Evolutionary conservation across 2,888 invertebrate genomes (phyloP), one percentile per base, ranked within the genome.

Genomic region (Euproctis similis): DNA sequence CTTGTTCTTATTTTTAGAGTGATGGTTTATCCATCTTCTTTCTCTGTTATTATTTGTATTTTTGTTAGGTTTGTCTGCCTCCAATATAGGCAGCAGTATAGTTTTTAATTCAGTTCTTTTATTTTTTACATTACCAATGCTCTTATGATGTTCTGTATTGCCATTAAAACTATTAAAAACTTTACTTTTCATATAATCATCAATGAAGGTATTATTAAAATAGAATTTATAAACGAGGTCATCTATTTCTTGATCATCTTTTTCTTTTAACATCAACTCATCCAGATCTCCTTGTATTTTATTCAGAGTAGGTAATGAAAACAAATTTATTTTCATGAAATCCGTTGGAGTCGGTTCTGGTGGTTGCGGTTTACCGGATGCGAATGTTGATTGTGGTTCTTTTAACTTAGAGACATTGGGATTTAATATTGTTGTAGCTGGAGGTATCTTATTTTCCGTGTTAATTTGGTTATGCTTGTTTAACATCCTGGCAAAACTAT

Each of bases 141-240:
- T 34, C 3, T 46, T 47, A 3, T 47, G 34, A 8, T 45, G 55
- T 0, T 61, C 60, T 1, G 49, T 34, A 2, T 43, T 36, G 0
- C 50, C 39, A 6, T 62, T 40, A 5, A 68, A 57, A 6, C 58
- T 58, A 0, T 63, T 48, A 2, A 81, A 24, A 11, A 80, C 47
- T 36, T 77, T 72, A 10, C 46, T 72, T 34, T 62, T 78, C 64
- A 82, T 77, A 2, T 80, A 23, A 13, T 54, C 69, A 26, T 82
- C 80, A 10, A 82, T 75, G 9, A 75, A 77, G 0, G 82, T 81
- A 17, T 84, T 82, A 31, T 84, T 82, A 16, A 84, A 84, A 27
- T 82, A 84, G 28, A 73, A 78, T 63, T 81, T 82, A 44, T 78
- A 81, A 2, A 84, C 68, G 34, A 84, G 59, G 35, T 82, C 82